Base-by-base conservation (phyloP, 2,113 vertebrate species). In the Pimephales promelas region DNA sequence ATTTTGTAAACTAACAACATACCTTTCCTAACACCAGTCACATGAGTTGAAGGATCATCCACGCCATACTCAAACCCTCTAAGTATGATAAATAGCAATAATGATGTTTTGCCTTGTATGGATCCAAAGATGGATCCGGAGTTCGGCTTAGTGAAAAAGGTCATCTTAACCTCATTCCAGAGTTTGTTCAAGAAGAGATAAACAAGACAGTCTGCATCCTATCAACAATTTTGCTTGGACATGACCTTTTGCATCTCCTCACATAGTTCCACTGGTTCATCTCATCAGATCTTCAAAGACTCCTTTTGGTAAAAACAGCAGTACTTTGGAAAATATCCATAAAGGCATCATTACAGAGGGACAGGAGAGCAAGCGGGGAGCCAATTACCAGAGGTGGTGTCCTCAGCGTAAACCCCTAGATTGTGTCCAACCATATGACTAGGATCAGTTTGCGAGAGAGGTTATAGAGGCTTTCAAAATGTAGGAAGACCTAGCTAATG, bases 161-260 rank as follows among this genome's bases (percentile, higher is more conserved):
- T 49, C 71, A 52, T 74, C 26, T 52, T 26, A 26, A 74, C 71
- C 45, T 26, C 8, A 1, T 74, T 74, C 43, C 43, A 74, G 45
- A 49, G 45, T 5, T 20, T 0, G 45, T 74, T 16, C 24, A 74
- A 47, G 24, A 49, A 52, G 7, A 74, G 45, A 52, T 52, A 49
- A 74, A 74, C n/a, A 74, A 54, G 52, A 52, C 45, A 4, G 24
- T 74, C 45, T 47, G 45, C 13, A 52, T 74, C 71, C 14, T 74
- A 52, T 68, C 34, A 68, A 68, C 34, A 68, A 22, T 34, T 68
- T 68, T 68, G 64, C 34, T 68, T 68, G 34, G 64, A 68, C 3
- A 20, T 68, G 34, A 68, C 64, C 34, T 68, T 40, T 68, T 9
- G 34, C 34, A 40, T 9, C 64, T 68, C 18, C 64, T 40, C 64